Evolutionary conservation across 2,888 invertebrate genomes (phyloP).

Genomic region (Melinaea menophilus): DNA sequence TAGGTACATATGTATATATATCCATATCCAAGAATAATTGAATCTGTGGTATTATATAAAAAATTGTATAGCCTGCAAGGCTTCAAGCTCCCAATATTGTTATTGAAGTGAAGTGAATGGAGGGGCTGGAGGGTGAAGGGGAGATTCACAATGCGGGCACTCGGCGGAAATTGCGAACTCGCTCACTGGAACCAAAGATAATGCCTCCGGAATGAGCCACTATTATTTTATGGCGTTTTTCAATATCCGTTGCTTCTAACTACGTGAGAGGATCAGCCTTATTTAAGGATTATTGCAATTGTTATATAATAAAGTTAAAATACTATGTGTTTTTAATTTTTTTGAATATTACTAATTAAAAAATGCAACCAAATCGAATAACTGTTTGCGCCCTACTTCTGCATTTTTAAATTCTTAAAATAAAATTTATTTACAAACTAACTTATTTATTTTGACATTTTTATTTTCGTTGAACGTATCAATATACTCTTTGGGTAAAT

Average conservation of each 20-base stretch:
- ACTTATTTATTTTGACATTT: too few relatives aligned
- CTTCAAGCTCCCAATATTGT: background rate
- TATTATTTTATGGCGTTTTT: conserved; percentile 43
- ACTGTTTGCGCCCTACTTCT: too few relatives aligned
- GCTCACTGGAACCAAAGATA: conserved; percentile 45
- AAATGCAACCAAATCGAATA: too few relatives aligned
- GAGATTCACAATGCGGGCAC: conserved; percentile 29
- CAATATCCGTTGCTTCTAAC: conserved; percentile 35
- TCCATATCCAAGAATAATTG: background rate
- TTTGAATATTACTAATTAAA: too few relatives aligned
- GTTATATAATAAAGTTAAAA: background rate
- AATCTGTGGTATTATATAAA: background rate
- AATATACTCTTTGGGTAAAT: too few relatives aligned
- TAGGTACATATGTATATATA: background rate
- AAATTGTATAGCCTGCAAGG: background rate
- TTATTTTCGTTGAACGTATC: too few relatives aligned
- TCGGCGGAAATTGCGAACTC: conserved; percentile 48
- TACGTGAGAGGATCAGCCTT: conserved; percentile 10
- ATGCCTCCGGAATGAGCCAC: conserved; percentile 41
- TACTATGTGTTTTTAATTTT: too few relatives aligned
- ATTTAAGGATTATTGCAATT: conserved; percentile 1
- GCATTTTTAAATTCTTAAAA: too few relatives aligned
- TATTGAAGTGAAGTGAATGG: conserved; percentile 3
- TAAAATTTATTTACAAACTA: too few relatives aligned
- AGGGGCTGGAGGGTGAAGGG: conserved; percentile 3